Evolutionary conservation across 1,140 invertebrate species (phyloP), one percentile per base, ranked within the genome.

Genomic region (Magallana gigas): DNA sequence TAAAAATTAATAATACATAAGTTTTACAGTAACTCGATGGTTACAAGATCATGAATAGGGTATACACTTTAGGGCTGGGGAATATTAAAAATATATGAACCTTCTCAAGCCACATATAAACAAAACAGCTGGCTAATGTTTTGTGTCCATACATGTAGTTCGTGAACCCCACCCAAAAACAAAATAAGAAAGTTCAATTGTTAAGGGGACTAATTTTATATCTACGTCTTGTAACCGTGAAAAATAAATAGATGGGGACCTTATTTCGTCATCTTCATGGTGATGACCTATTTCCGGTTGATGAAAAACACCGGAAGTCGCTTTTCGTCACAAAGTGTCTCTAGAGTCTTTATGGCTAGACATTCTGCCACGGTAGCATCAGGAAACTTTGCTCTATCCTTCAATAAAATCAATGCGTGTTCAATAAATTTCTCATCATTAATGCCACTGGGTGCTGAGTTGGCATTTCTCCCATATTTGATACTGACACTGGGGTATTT

Each of bases 391-490:
- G 68, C 23, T 48, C 12, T 29, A 12, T 29, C 12, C 6, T 76
- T 29, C 23, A 36, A 7, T 4, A 18, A 76, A 8, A 76, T 76
- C 68, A 29, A 48, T 48, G 2, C 36, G 23, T 29, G 12, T 76
- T 76, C 29, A 76, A 76, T 76, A 76, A 29, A 76, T 29, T 29
- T 23, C 68, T 76, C 68, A 76, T 76, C 68, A 76, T 29, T 76
- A 18, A 76, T 12, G 36, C 68, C 11, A 76, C 18, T 29, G 23
- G 9, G 23, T 76, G 68, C 68, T 76, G 18, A 36, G 7, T 11
- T 18, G 23, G 23, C 68, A 76, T 36, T 36, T 76, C 16, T 64
- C 23, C 36, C 68, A 29, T 76, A 76, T 36, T 29, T 76, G 7
- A 76, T 29, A 23, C 12, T 29, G 68, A 48, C 8, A 29, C 1